These are phyloP conservation scores for Riparia riparia DNA, from an alignment of 2,113 vertebrate species.

Conservation along the genomic window DNA sequence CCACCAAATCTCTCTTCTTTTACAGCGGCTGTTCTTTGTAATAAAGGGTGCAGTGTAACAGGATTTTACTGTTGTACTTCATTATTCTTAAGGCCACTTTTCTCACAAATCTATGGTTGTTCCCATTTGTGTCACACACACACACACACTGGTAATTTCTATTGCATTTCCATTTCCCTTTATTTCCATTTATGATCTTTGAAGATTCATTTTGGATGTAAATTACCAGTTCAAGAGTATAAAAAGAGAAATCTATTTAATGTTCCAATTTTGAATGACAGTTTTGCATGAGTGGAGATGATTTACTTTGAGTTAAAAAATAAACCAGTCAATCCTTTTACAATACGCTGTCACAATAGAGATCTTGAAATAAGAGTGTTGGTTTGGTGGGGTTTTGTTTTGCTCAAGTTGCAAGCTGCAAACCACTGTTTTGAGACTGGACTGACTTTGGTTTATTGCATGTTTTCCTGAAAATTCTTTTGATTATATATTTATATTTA, in stretches of 20 bases:
- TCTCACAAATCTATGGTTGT: neutral
- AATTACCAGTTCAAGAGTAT: slow-evolving; percentile 6
- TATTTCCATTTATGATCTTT: neutral
- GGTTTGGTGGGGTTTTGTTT: neutral
- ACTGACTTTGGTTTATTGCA: neutral
- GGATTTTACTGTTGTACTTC: neutral
- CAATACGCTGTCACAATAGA: neutral
- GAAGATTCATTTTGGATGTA: slow-evolving; percentile 9
- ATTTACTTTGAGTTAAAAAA: slow-evolving; percentile 21
- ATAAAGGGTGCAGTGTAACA: neutral
- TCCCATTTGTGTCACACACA: neutral
- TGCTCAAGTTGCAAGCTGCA: neutral
- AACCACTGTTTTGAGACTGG: neutral
- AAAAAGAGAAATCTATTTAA: neutral
- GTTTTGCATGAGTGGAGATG: neutral
- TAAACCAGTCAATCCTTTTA: slow-evolving; percentile 4
- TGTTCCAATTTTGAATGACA: neutral
- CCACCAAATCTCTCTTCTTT: neutral
- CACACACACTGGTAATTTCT: neutral
- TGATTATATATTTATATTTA: neutral
- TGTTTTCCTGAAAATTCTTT: neutral
- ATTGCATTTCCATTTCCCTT: neutral
- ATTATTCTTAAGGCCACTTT: neutral
- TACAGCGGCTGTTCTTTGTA: neutral
- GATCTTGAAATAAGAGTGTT: neutral